Conservation (phyloP, 53 echinoderm and acorn worm genomes). For the Luidia sarsii region DNA sequence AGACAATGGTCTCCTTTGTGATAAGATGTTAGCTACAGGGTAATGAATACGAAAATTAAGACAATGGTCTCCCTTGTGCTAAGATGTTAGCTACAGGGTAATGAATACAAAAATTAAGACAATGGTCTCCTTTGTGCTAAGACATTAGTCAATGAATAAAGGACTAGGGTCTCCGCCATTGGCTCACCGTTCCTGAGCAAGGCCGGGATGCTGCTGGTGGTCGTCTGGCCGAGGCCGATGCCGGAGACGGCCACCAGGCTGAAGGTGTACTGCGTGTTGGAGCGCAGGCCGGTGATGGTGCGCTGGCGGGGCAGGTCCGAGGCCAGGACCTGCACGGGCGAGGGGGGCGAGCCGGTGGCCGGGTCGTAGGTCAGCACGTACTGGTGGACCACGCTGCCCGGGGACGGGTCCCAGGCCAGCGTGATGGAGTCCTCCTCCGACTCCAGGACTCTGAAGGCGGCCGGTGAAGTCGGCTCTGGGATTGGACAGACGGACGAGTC, state of each 20-base stretch:
- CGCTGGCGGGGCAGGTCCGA: neutral
- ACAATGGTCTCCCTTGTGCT: no score
- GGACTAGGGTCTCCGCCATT: neutral
- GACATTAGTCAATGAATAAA: no score
- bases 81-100: no score
- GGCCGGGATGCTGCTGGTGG: conserved; percentile 1
- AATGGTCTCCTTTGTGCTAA: no score
- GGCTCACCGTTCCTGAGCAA: conserved; percentile 19
- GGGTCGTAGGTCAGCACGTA: conserved; percentile 48
- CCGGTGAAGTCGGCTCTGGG: neutral
- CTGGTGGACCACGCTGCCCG: conserved; percentile 19
- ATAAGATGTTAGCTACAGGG: no score
- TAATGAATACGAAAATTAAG: no score
- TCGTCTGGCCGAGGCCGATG: neutral
- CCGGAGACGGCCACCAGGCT: conserved; percentile 34
- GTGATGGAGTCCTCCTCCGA: conserved; percentile 1
- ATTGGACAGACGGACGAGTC: no score
- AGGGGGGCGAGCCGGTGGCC: conserved; percentile 8
- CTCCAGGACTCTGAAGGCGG: conserved; percentile 4
- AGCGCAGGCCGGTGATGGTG: conserved; percentile 14
- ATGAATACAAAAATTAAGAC: no score
- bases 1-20: no score
- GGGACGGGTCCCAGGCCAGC: conserved; percentile 27
- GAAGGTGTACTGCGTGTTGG: conserved; percentile 47
- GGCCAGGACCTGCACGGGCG: conserved; percentile 12